These are phyloP conservation scores for Sardina pilchardus DNA, from an alignment of 2,113 vertebrate genomes.

Conservation along the genomic window DNA sequence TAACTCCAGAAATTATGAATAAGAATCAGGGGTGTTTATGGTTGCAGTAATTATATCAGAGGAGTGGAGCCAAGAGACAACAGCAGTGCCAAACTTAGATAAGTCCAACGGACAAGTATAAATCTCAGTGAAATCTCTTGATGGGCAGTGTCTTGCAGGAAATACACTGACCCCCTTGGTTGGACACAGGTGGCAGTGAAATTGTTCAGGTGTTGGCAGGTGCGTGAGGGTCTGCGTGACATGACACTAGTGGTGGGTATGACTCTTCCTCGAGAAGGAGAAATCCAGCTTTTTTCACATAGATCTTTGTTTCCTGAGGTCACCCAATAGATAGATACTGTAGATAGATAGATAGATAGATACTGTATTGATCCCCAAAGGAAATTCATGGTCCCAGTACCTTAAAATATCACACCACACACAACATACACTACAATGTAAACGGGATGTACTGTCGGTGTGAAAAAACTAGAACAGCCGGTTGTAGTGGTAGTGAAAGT, in stretches of 20 bases:
- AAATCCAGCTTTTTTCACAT: no score
- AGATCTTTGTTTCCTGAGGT: no score
- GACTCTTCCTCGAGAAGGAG: not conserved
- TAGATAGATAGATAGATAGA: no score
- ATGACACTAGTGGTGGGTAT: not conserved
- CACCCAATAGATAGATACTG: no score
- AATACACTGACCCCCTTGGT: not conserved
- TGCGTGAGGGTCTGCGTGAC: not conserved
- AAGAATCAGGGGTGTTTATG: not conserved
- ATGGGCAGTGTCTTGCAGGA: not conserved
- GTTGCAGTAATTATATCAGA: not conserved
- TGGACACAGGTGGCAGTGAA: not conserved
- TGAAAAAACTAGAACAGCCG: no score
- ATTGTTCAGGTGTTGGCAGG: not conserved
- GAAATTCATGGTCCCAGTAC: no score
- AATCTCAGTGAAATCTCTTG: not conserved
- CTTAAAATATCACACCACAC: no score
- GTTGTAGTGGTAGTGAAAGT: no score
- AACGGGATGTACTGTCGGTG: no score
- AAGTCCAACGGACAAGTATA: not conserved
- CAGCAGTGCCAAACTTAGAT: not conserved
- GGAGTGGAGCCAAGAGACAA: not conserved
- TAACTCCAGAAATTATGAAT: conserved; percentile 2
- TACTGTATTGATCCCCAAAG: no score
- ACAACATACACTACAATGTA: no score